phyloP scores from a whole-genome alignment of 2,888 invertebrate species.

The Agrotis exclamationis region DNA sequence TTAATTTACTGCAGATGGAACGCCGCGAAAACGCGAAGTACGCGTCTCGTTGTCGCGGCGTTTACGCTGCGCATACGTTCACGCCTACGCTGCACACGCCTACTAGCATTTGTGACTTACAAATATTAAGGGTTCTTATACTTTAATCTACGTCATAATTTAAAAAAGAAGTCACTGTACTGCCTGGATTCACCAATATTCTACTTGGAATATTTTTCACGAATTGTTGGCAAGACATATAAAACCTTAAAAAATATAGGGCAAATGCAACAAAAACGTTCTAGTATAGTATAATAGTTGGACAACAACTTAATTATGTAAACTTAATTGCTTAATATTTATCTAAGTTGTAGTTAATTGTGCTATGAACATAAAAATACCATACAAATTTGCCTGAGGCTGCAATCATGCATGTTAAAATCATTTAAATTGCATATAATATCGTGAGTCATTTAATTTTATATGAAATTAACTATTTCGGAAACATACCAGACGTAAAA shows the following conservation, averaged over 20 bases:
- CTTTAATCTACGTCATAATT: background rate
- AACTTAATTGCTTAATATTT: conserved; percentile 4
- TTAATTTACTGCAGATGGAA: too few species aligned
- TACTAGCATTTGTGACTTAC: too few species aligned
- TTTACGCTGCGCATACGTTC: too few species aligned
- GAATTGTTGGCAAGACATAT: background rate
- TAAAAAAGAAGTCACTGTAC: background rate
- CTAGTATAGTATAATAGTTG: background rate
- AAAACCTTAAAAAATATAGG: background rate
- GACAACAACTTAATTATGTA: conserved; percentile 12
- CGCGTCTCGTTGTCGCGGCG: too few species aligned
- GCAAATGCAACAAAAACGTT: background rate
- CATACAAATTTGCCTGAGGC: background rate
- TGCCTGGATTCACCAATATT: conserved; percentile 14
- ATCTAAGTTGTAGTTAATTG: background rate
- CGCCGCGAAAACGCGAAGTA: too few species aligned
- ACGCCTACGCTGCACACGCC: too few species aligned
- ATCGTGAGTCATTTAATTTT: background rate
- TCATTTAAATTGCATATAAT: conserved; percentile 3
- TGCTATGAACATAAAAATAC: conserved; percentile 1
- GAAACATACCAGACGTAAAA: conserved; percentile 14
- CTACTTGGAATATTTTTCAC: background rate
- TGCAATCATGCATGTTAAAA: background rate
- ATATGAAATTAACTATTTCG: background rate
- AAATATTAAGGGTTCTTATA: background rate